Evolutionary conservation across 2,113 vertebrate genomes (phyloP).

Genomic region (Thalassarche chlororhynchos): DNA sequence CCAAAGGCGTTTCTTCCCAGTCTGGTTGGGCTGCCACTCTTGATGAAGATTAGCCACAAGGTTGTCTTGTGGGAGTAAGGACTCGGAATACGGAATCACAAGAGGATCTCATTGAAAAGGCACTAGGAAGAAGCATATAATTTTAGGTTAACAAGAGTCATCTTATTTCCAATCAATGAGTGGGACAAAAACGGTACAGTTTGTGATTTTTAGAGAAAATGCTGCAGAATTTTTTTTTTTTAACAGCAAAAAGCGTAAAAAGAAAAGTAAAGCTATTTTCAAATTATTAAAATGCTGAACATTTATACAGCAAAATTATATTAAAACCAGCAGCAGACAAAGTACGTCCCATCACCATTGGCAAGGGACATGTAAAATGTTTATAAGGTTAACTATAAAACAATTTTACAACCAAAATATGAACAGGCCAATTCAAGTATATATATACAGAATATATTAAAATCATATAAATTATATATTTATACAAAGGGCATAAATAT

Average conservation of each 20-base stretch:
- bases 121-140: conserved; percentile 41
- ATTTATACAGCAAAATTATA: conserved; percentile 55
- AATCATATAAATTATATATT: conserved; percentile 88
- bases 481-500: conserved; percentile 82
- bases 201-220: neutral
- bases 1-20: neutral
- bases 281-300: conserved; percentile 49
- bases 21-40: neutral
- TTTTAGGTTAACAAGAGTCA: neutral
- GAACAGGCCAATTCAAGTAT: conserved; percentile 77
- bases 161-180: neutral
- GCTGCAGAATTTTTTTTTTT: neutral
- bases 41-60: neutral
- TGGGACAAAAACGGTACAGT: neutral
- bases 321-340: conserved; percentile 72
- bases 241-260: neutral
- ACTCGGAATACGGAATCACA: neutral
- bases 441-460: conserved; percentile 86
- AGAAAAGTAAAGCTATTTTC: conserved; percentile 66
- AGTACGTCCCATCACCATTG: conserved; percentile 14
- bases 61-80: neutral
- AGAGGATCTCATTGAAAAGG: conserved; percentile 52
- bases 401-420: conserved; percentile 71
- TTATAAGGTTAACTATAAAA: conserved; percentile 72
- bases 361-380: conserved; percentile 65